Base-by-base conservation (phyloP, 2,888 invertebrate species). In the Camptogramma bilineatum region DNA sequence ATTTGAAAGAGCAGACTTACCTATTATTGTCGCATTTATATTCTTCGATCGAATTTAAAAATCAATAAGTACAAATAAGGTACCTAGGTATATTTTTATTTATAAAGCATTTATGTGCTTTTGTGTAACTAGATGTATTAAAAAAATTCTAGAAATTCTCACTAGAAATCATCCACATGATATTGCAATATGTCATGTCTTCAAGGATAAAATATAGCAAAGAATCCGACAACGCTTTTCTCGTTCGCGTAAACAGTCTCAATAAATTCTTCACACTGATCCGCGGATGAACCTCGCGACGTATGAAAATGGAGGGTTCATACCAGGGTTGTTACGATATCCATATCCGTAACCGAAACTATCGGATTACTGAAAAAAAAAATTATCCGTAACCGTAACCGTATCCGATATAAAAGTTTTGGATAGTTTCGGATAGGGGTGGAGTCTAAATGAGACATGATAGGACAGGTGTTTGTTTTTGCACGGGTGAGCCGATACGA, bases 261-360 rank as follows among this genome's bases (percentile, higher is more conserved):
- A 83, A 88, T 90, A 90, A 88, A 89, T 88, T 85, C 83, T 84
- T 87, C 86, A 84, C 77, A 80, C 78, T 88, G 88, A 90, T 87
- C 88, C 85, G 69, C 69, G 84, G 86, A 84, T 86, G 84, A 86
- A 84, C 82, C 78, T 80, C 78, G 83, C 76, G 86, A 86, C 86
- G 80, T 86, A 87, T 87, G 86, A 86, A 87, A 87, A 88, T 87
- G 78, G 83, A 81, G 81, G 82, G 80, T 81, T 78, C 71, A 73
- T 65, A n/a, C n/a, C n/a, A n/a, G n/a, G n/a, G n/a, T n/a, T n/a
- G n/a, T n/a, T n/a, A n/a, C n/a, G n/a, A n/a, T n/a, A n/a, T n/a
- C n/a, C n/a, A n/a, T n/a, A n/a, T n/a, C n/a, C n/a, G n/a, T n/a
- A n/a, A n/a, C n/a, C n/a, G n/a, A n/a, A n/a, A n/a, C n/a, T n/a